phyloP scores from a whole-genome alignment of 2,888 invertebrate species.

The Spilarctia lutea region DNA sequence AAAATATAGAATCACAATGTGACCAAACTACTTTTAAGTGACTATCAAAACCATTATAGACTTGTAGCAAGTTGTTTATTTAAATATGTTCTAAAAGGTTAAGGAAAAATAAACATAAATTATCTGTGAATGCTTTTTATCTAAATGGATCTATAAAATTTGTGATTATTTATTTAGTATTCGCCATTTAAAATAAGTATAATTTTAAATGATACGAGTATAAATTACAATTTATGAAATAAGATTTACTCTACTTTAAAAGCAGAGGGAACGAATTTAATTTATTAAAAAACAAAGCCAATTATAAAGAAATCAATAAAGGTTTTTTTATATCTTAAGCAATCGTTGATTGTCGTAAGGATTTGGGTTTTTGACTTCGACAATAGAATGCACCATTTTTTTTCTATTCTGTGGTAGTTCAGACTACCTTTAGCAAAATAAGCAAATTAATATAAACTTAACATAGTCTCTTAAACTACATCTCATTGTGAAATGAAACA shows the following conservation, averaged over 20 bases:
- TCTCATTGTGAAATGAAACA: neutral
- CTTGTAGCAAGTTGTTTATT: neutral
- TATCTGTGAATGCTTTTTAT: neutral
- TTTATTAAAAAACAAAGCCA: neutral
- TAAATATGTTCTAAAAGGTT: neutral
- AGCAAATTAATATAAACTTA: too few relatives aligned
- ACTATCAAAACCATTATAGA: neutral
- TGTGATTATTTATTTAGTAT: neutral
- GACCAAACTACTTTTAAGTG: neutral
- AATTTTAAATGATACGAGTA: neutral
- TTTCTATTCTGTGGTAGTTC: too few relatives aligned
- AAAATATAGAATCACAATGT: too few relatives aligned
- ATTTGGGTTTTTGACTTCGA: too few relatives aligned
- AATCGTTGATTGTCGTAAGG: neutral
- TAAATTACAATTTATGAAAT: neutral
- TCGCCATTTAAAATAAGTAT: neutral
- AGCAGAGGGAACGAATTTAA: too few relatives aligned
- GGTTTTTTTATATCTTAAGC: neutral
- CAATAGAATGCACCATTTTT: too few relatives aligned
- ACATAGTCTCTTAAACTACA: neutral
- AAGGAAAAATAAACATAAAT: neutral
- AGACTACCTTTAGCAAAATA: too few relatives aligned
- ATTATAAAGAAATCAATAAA: neutral
- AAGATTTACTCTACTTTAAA: too few relatives aligned
- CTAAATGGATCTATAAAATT: neutral